These are phyloP conservation scores for Ciconia nigra DNA, from an alignment of 2,797 vertebrate species.

Conservation along the genomic window DNA sequence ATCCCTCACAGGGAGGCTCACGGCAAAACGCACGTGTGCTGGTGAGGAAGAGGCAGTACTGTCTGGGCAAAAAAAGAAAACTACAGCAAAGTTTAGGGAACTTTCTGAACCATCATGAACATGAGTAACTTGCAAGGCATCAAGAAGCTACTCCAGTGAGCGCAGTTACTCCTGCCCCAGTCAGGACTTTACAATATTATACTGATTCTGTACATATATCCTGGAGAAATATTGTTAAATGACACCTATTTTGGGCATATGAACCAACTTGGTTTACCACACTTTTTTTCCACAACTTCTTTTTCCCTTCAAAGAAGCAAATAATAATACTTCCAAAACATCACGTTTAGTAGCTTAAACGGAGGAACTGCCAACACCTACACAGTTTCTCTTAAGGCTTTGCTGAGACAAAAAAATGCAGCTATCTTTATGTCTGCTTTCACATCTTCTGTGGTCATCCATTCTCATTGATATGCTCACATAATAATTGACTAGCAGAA, in stretches of 20 bases:
- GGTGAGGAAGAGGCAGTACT: neutral
- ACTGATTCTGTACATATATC: neutral
- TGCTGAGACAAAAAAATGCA: neutral
- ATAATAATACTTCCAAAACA: neutral
- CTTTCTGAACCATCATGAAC: neutral
- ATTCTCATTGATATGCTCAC: neutral
- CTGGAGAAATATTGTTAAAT: neutral
- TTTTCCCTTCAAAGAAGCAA: neutral
- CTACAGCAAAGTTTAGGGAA: neutral
- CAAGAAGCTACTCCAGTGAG: neutral
- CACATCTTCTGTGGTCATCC: neutral
- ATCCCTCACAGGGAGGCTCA: no score
- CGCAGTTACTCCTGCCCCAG: neutral
- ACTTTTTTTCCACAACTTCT: neutral
- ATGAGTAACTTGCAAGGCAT: neutral
- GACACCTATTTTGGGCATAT: neutral
- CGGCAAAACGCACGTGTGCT: neutral
- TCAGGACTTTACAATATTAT: neutral
- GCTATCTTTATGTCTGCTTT: neutral
- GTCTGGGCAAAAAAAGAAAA: neutral
- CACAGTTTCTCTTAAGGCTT: neutral
- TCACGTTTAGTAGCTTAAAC: neutral
- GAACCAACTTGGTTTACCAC: neutral
- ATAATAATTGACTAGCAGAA: conserved; percentile 17
- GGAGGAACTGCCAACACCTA: neutral